A percentile compares a stretch with the other conserved stretches of the same genome.
These are phyloP conservation scores for Lordiphosa fenestrarum DNA, from an alignment of 2,888 invertebrate genomes.

Conservation along the genomic window DNA sequence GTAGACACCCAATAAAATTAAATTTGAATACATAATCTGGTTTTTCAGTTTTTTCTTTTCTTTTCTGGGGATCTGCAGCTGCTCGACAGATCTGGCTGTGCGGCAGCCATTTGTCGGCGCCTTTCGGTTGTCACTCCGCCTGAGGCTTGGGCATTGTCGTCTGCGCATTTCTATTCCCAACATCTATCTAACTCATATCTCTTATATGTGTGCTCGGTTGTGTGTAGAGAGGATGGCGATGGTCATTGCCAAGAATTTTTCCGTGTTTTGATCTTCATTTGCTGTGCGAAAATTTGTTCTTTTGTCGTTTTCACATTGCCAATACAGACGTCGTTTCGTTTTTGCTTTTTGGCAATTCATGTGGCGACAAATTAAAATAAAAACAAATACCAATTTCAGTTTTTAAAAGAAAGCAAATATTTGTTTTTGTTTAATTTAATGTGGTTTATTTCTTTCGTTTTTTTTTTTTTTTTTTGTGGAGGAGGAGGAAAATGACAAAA, in stretches of 20 bases:
- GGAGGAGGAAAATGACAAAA: too few species aligned
- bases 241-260: conserved; percentile 76
- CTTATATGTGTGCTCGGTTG: conserved; percentile 13
- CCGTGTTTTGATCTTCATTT: conserved; percentile 71
- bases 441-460: conserved; percentile 17
- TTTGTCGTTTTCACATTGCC: conserved; percentile 18
- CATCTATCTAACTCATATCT: conserved; percentile 7
- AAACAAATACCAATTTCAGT: conserved; percentile 30
- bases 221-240: conserved; percentile 60
- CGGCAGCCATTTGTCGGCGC: conserved; percentile 49
- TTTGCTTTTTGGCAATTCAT: conserved; percentile 62
- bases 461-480: conserved; percentile 23
- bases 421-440: conserved; percentile 12
- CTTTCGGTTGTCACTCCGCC: conserved; percentile 54
- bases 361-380: conserved; percentile 70
- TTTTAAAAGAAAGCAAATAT: conserved; percentile 15
- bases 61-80: conserved; percentile 4
- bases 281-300: conserved; percentile 42
- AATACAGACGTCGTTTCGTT: conserved; percentile 7
- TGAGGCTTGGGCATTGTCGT: conserved; percentile 48
- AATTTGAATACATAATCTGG: too few species aligned
- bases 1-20: not conserved
- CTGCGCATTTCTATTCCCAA: conserved; percentile 30
- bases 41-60: too few species aligned
- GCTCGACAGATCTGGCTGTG: conserved; percentile 16